These are phyloP conservation scores for Gnatocerus cornutus DNA, from an alignment of 2,888 invertebrate species.

Conservation along the genomic window DNA sequence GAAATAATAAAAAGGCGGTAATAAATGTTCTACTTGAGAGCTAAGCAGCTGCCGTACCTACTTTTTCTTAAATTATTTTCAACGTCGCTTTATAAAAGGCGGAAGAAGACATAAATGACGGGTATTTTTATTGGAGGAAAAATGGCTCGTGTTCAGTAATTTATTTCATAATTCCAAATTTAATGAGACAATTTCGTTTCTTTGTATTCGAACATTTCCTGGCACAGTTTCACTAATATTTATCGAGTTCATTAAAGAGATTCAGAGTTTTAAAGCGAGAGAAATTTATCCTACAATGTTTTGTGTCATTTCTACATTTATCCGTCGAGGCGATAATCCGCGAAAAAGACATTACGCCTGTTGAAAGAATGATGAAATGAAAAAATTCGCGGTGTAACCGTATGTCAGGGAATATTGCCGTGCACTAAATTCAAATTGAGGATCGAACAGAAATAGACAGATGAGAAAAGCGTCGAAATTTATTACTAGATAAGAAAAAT, in stretches of 20 bases:
- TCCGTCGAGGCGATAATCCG: constrained; percentile 6
- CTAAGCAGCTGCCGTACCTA: constrained; percentile 43
- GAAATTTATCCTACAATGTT: constrained; percentile 45
- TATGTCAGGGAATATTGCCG: constrained; percentile 40
- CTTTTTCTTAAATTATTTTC: constrained; percentile 44
- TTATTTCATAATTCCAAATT: constrained; percentile 55
- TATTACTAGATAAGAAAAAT: constrained; percentile 47
- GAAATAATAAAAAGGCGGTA: constrained; percentile 36
- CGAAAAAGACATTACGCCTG: background rate
- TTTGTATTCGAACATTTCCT: constrained; percentile 49
- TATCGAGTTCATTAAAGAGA: constrained; percentile 50
- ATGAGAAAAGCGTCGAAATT: constrained; percentile 33
- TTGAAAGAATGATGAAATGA: constrained; percentile 5
- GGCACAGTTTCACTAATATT: constrained; percentile 45
- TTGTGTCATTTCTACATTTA: constrained; percentile 30
- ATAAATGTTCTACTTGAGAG: constrained; percentile 45
- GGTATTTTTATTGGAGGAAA: constrained; percentile 47
- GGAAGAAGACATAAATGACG: constrained; percentile 46
- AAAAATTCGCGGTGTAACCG: constrained; percentile 32
- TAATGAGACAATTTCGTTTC: constrained; percentile 57
- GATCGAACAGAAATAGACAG: constrained; percentile 30
- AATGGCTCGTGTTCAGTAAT: constrained; percentile 50
- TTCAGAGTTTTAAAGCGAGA: constrained; percentile 38
- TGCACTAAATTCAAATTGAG: constrained; percentile 37
- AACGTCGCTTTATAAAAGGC: constrained; percentile 33